Evolutionary conservation across 2,888 invertebrate species (phyloP).

Genomic region (Cosmia trapezina): DNA sequence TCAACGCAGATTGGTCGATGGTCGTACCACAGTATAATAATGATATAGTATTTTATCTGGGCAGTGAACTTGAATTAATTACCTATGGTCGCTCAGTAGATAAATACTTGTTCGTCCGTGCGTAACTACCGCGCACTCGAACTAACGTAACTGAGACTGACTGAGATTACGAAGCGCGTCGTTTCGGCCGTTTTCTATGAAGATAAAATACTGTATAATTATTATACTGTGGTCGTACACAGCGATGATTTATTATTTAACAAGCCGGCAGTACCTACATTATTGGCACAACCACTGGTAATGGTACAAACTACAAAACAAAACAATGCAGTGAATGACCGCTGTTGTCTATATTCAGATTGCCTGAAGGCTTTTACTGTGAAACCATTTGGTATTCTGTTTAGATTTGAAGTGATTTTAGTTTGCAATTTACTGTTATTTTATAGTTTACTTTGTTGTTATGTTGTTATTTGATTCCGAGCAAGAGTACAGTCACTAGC

Average conservation of each 20-base stretch:
- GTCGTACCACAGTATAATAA: not conserved
- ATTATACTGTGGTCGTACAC: not conserved
- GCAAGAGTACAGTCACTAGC: not conserved
- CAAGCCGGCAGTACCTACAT: slow-evolving; percentile 31
- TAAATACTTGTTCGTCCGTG: no score
- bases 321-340: slow-evolving; percentile 34
- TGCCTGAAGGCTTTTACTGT: slow-evolving; percentile 42
- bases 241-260: slow-evolving; percentile 55
- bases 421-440: not conserved
- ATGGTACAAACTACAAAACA: slow-evolving; percentile 34
- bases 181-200: no score
- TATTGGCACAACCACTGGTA: slow-evolving; percentile 41
- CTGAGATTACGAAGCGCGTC: no score
- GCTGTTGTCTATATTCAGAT: slow-evolving; percentile 26
- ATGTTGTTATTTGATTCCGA: not conserved
- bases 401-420: slow-evolving; percentile 14
- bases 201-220: no score
- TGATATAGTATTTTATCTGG: no score
- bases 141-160: no score
- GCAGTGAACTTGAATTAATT: no score
- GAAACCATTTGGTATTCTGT: slow-evolving; percentile 9
- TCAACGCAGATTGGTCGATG: slow-evolving; percentile 33
- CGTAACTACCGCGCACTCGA: no score
- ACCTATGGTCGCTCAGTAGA: no score
- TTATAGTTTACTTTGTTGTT: not conserved